Base-by-base conservation (phyloP, 2,113 vertebrate genomes). In the Fregata magnificens region DNA sequence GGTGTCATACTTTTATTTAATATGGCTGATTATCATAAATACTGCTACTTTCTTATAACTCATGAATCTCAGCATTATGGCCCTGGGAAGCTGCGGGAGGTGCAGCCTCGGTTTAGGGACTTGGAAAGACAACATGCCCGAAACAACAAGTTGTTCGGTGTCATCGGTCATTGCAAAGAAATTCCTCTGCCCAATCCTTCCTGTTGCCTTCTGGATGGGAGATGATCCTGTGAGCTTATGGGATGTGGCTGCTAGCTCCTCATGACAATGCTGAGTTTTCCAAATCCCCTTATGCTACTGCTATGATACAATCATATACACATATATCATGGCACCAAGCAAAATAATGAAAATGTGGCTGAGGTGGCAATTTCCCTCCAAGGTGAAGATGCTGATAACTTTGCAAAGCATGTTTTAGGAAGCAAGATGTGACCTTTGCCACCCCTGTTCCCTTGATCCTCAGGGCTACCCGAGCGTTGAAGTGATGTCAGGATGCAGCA, bases 101-200 rank as follows among this genome's bases (percentile, higher is more conserved):
- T 11, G 15, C 71, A 86, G 66, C 29, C 65, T 80, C 10, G 6
- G 20, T 40, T 36, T 45, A 18, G 17, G 17, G 59, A 15, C 38
- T 42, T 66, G 63, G 50, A 66, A 77, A 74, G 44, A 38, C 49
- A 77, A 17, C 34, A 10, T 6, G 28, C 10, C 10, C 4, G 0
- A 67, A 76, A 86, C 7, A 73, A 50, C 29, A 38, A 84, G 14
- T 80, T 66, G 71, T 89, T 78, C 77, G 15, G 65, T 62, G 77
- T 77, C 12, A 5, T 42, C 65, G 0, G 0, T 82, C 73, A 65
- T 7, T 0, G 0, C 71, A 49, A 38, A 87, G 65, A 79, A 74
- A 92, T 92, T 82, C 78, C 52, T 85, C 94, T 92, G 82, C 92
- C 90, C 70, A 71, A 82, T 91, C 82, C 65, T 93, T 95, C 73